phyloP scores from a whole-genome alignment of 2,797 vertebrate species.

The Lacerta agilis region DNA sequence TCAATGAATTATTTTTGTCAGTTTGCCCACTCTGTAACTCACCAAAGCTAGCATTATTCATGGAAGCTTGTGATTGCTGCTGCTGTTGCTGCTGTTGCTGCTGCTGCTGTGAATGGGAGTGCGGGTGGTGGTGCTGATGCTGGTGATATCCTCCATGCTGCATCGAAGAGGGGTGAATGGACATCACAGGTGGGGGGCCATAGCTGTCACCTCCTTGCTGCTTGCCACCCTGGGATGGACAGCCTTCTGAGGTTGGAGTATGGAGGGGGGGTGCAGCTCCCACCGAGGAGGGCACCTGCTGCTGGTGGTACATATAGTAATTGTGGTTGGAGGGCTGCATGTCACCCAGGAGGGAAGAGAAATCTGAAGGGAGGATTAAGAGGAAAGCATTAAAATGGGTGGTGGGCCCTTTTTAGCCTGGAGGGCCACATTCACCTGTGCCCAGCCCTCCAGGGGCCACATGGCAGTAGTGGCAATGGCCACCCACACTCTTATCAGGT shows the following conservation, averaged over 20 bases:
- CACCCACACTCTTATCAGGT: no score
- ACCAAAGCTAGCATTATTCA: slow-evolving; percentile 80
- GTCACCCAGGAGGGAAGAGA: slow-evolving; percentile 82
- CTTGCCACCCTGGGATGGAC: slow-evolving; percentile 75
- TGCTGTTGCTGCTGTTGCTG: slow-evolving; percentile 67
- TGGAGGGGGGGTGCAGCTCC: slow-evolving; percentile 76
- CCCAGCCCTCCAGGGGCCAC: no score
- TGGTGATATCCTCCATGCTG: slow-evolving; percentile 79
- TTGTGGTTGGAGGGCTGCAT: slow-evolving; percentile 82
- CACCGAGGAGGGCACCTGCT: slow-evolving; percentile 74
- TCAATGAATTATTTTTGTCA: neutral
- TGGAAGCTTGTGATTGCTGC: slow-evolving; percentile 70
- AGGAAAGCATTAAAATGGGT: slow-evolving; percentile 30
- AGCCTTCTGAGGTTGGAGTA: slow-evolving; percentile 77
- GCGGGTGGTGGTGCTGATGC: slow-evolving; percentile 77
- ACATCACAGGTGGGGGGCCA: slow-evolving; percentile 77
- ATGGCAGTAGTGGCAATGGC: no score
- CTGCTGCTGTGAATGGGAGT: slow-evolving; percentile 75
- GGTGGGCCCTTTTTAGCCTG: no score
- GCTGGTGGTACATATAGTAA: slow-evolving; percentile 82
- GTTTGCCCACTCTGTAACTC: slow-evolving; percentile 43
- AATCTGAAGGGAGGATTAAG: slow-evolving; percentile 67
- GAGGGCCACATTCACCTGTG: no score
- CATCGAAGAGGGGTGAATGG: slow-evolving; percentile 78
- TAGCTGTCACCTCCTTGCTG: slow-evolving; percentile 76